Evolutionary conservation across 2,797 vertebrate species (phyloP).

Genomic region (Lates japonicus): DNA sequence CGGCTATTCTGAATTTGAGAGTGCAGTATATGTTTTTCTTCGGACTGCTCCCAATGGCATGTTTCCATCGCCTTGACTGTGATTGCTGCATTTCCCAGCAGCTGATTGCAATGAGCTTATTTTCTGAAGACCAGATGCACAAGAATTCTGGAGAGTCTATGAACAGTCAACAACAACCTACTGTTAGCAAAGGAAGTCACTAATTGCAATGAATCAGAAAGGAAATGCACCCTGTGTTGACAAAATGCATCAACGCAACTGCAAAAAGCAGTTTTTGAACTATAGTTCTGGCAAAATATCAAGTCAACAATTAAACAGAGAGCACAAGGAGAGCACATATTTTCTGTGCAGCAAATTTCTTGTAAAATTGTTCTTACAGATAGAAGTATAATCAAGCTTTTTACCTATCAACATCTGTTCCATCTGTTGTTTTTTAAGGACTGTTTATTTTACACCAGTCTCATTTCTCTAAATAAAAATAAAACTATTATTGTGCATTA

Average conservation of each 20-base stretch:
- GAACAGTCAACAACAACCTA: conserved; percentile 41
- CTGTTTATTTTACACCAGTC: conserved; percentile 14
- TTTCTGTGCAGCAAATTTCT: neutral
- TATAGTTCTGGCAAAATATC: conserved; percentile 37
- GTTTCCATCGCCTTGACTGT: conserved; percentile 49
- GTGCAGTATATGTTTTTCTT: conserved; percentile 38
- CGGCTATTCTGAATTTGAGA: conserved; percentile 50
- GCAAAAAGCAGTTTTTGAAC: conserved; percentile 28
- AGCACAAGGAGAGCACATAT: neutral
- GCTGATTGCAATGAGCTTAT: conserved; percentile 58
- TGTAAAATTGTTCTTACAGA: conserved; percentile 13
- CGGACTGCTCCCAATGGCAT: conserved; percentile 39
- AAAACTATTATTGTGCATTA: no score
- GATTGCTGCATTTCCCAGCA: conserved; percentile 46
- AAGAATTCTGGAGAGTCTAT: conserved; percentile 23
- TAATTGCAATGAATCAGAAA: conserved; percentile 41
- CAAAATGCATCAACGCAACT: conserved; percentile 10
- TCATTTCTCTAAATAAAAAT: neutral
- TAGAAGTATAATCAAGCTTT: conserved; percentile 13
- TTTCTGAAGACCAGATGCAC: conserved; percentile 47
- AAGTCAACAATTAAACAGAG: conserved; percentile 11
- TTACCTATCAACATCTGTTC: conserved; percentile 19
- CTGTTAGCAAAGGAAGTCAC: conserved; percentile 31
- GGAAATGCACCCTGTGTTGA: conserved; percentile 28
- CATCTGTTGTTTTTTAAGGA: conserved; percentile 30